Percentiles rank a stretch among this genome's conserved stretches.
These are phyloP conservation scores for Psilopsiagon aymara DNA, from an alignment of 2,113 vertebrate species.

Conservation along the genomic window DNA sequence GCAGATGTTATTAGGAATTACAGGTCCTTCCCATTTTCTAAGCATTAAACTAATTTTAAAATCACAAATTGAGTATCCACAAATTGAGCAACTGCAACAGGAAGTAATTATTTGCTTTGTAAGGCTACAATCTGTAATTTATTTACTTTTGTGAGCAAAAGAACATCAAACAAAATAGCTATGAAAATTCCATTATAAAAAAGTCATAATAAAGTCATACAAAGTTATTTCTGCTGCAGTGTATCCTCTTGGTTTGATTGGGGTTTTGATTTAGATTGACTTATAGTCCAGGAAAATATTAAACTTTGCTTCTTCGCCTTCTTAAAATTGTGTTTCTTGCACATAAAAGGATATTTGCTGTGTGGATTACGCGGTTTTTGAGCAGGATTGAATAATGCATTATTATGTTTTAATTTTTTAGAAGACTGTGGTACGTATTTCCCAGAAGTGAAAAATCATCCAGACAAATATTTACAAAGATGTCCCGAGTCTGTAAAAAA, in stretches of 20 bases:
- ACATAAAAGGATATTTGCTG: not conserved
- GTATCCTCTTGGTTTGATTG: not conserved
- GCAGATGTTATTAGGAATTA: not conserved
- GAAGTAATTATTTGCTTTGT: not conserved
- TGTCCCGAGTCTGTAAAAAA: constrained; percentile 89
- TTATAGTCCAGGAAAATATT: not conserved
- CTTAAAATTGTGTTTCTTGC: not conserved
- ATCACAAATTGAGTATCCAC: not conserved
- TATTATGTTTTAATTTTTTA: constrained; percentile 69
- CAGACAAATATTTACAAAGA: constrained; percentile 86
- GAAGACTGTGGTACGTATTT: constrained; percentile 91
- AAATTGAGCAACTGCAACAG: not conserved
- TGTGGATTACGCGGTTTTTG: constrained; percentile 2
- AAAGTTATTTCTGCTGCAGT: not conserved
- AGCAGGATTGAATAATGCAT: constrained; percentile 9
- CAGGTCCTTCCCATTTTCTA: not conserved
- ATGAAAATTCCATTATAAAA: not conserved
- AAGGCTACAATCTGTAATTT: not conserved
- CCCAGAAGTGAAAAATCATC: constrained; percentile 89
- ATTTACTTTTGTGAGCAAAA: not conserved
- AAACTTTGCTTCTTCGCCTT: not conserved
- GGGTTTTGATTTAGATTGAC: not conserved
- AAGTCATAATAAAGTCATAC: not conserved
- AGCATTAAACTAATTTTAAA: not conserved
- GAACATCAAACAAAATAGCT: not conserved